Evolutionary conservation across 2,888 invertebrate genomes (phyloP), one percentile per base, ranked within the genome.

Genomic region (Scaptomyza polygonia): DNA sequence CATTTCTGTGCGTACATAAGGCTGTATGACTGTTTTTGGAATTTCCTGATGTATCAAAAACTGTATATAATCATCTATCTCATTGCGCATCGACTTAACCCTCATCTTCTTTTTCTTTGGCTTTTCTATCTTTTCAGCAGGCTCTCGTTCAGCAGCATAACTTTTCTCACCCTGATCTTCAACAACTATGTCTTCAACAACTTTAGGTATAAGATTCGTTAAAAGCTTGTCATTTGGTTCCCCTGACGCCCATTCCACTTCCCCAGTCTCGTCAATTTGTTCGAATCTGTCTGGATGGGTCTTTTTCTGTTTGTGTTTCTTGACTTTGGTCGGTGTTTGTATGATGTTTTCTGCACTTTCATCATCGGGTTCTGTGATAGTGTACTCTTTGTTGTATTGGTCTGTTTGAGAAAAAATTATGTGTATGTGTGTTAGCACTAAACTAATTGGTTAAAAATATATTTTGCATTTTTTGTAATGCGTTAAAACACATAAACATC

Each of bases 301-400:
- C 73, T 86, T 88, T 81, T 86, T 90, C 34, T 79, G 74, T 88
- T 89, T 90, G 43, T 78, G 80, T 58, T 78, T 83, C 57, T 83
- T 86, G 77, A 80, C 57, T 79, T 84, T 89, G 56, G 86, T 82
- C 69, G 78, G 87, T 90, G 88, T 90, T 57, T 90, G 87, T 91
- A 79, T 77, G 72, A 76, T 72, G 58, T 64, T 87, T 87, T 89
- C 90, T 86, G 89, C 91, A 87, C 81, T 83, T 80, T 88, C 90
- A 88, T 91, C 91, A 88, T 91, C 91, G 71, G 91, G 91, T 89
- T 91, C 91, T 83, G 87, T 91, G 82, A 91, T 91, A 76, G 91
- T 91, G 91, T 90, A 89, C 67, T 88, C 85, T 89, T 89, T 90
- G 90, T 81, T 89, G 89, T 88, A 88, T 82, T 86, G 84, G 85